Evolutionary conservation across 2,888 invertebrate genomes (phyloP), one percentile per base, ranked within the genome.

Genomic region (Dicyrtomina minuta): DNA sequence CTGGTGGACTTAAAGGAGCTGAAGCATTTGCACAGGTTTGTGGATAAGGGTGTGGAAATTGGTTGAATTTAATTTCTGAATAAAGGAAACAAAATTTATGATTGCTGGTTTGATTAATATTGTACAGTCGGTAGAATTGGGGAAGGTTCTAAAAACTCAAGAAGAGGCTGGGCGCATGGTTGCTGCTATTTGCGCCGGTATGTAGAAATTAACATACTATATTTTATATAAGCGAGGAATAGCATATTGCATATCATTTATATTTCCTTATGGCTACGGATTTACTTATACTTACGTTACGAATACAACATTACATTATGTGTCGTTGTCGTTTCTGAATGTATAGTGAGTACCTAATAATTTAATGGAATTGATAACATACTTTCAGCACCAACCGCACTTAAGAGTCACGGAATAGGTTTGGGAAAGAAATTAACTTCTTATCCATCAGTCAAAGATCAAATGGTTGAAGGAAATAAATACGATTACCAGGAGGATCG

Each of bases 111-210:
- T 33, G 15, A 26, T 56, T n/a, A n/a, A n/a, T 17, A 3, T 56
- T 56, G n/a, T 81, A 49, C 78, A 92, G 85, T 91, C 90, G 0
- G 78, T 83, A 1, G 83, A 85, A n/a, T 22, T 97, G 2, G 94
- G 94, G 0, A 84, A 86, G 12, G 79, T 96, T 10, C 83, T 99
- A 27, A 88, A 89, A 79, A 86, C 88, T 1, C 96, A 98, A 79
- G 92, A 96, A 80, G 84, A 84, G 0, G 82, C 83, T 20, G 90
- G 89, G 0, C 86, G 88, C 77, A 82, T 91, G 6, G 87, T 99
- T 53, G 97, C 94, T 4, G 97, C 97, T 10, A 96, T 99, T 73
- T 99, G 99, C 85, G 98, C 98, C 71, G 92, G 90, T 88, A 82
- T 70, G 61, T 41, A 20, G 24, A 8, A 53, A n/a, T n/a, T n/a